These are phyloP conservation scores for Phoeniculus purpureus DNA, from an alignment of 2,797 vertebrate species.

Conservation along the genomic window DNA sequence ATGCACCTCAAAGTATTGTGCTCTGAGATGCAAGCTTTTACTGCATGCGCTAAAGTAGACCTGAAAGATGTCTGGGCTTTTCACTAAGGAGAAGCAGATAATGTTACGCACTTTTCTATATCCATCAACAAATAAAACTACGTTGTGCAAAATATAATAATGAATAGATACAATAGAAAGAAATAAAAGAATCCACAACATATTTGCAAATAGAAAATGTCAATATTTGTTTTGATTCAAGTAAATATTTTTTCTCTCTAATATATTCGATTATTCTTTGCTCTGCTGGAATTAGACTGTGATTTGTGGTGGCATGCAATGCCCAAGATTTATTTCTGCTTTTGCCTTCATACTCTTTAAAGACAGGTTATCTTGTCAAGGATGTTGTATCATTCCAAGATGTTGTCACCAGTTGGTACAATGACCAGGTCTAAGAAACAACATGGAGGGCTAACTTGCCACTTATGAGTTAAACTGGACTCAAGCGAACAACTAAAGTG, in stretches of 20 bases:
- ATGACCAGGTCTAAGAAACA: not conserved
- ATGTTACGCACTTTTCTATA: not conserved
- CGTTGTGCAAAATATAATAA: not conserved
- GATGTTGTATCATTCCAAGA: not conserved
- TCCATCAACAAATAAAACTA: not conserved
- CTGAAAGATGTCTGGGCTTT: not conserved
- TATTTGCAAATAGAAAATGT: not conserved
- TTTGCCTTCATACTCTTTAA: not conserved
- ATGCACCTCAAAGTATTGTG: not conserved
- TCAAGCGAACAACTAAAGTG: too few species aligned
- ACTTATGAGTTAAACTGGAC: too few species aligned
- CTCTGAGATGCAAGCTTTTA: not conserved
- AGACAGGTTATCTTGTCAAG: not conserved
- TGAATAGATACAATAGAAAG: not conserved
- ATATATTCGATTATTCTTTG: not conserved
- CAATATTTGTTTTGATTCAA: not conserved
- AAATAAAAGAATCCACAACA: not conserved
- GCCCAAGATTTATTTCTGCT: not conserved
- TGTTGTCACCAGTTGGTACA: not conserved
- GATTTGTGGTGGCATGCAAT: not conserved
- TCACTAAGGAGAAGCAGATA: not conserved
- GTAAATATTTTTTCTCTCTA: accelerated
- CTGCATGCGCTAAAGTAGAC: not conserved
- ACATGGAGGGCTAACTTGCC: too few species aligned
- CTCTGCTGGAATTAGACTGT: not conserved